These are phyloP conservation scores for Melospiza georgiana DNA, from an alignment of 2,113 vertebrate genomes.

Conservation along the genomic window DNA sequence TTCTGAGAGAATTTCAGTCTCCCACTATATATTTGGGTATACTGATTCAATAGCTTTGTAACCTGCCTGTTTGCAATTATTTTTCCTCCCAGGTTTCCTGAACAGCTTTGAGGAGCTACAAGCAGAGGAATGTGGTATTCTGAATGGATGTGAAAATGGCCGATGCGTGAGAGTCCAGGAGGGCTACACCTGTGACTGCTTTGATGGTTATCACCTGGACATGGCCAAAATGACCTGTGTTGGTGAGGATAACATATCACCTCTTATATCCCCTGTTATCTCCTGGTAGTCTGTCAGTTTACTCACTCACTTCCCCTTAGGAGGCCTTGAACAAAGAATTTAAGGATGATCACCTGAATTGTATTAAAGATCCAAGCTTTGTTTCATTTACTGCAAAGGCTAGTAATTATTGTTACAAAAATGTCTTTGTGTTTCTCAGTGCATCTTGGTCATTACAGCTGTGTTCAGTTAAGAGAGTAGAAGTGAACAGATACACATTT, in stretches of 20 bases:
- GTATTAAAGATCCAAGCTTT: background rate
- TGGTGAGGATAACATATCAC: slow-evolving; percentile 75
- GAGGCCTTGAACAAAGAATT: background rate
- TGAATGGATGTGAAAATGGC: slow-evolving; percentile 96
- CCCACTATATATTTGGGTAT: background rate
- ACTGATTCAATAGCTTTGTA: background rate
- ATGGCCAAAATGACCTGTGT: slow-evolving; percentile 94
- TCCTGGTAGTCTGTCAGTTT: background rate
- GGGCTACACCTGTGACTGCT: slow-evolving; percentile 97
- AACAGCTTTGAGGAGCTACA: slow-evolving; percentile 89
- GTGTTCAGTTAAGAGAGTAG: background rate
- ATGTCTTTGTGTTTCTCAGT: background rate
- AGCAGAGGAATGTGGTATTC: slow-evolving; percentile 94
- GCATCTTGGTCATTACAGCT: background rate
- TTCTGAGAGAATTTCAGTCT: background rate
- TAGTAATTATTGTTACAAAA: background rate
- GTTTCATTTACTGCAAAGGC: background rate
- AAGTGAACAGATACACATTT: background rate
- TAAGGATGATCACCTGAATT: background rate
- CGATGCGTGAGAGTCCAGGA: slow-evolving; percentile 96
- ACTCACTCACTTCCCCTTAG: background rate
- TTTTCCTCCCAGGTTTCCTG: slow-evolving; percentile 66
- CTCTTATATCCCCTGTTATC: background rate
- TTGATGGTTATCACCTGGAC: slow-evolving; percentile 94
- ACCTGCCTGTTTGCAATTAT: background rate